Percentiles rank a stretch among this genome's conserved stretches.
phyloP scores from a whole-genome alignment of 2,888 invertebrate genomes.

The Salticus scenicus region DNA sequence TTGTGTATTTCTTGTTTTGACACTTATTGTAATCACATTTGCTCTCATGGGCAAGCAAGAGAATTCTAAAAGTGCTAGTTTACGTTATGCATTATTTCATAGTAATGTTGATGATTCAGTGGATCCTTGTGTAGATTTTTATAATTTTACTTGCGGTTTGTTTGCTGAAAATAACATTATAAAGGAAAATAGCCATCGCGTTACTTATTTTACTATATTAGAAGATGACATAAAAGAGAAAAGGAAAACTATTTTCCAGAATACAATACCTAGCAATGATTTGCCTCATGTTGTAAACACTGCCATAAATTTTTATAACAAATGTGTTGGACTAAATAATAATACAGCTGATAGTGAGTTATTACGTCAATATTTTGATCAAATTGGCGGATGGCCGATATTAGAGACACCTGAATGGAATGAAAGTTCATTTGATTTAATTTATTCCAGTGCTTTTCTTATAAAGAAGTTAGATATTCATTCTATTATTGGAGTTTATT shows the following conservation, averaged over 20 bases:
- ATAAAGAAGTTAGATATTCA: constrained; percentile 21
- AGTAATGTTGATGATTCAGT: constrained; percentile 16
- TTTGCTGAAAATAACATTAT: no score
- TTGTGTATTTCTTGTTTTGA: background rate
- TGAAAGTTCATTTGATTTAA: constrained; percentile 27
- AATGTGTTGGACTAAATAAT: constrained; percentile 21
- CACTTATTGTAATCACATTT: background rate
- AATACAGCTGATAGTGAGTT: background rate
- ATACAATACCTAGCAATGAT: background rate
- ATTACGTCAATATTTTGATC: constrained; percentile 17
- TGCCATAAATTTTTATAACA: constrained; percentile 36
- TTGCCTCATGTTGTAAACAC: constrained; percentile 36
- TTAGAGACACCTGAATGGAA: constrained; percentile 11
- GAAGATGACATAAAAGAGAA: background rate
- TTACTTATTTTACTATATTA: constrained; percentile 14
- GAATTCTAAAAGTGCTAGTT: background rate
- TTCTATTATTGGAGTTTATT: constrained; percentile 17
- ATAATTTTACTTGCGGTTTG: constrained; percentile 44
- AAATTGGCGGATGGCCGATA: constrained; percentile 54
- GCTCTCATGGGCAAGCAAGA: background rate
- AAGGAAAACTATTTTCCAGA: constrained; percentile 20
- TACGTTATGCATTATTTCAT: background rate
- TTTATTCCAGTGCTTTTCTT: constrained; percentile 37
- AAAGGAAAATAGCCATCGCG: no score
- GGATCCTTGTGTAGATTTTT: constrained; percentile 54